Percentiles rank a stretch among this genome's conserved stretches.
These are phyloP conservation scores for Chlorospingus flavigularis DNA, from an alignment of 2,797 vertebrate genomes.

Conservation along the genomic window DNA sequence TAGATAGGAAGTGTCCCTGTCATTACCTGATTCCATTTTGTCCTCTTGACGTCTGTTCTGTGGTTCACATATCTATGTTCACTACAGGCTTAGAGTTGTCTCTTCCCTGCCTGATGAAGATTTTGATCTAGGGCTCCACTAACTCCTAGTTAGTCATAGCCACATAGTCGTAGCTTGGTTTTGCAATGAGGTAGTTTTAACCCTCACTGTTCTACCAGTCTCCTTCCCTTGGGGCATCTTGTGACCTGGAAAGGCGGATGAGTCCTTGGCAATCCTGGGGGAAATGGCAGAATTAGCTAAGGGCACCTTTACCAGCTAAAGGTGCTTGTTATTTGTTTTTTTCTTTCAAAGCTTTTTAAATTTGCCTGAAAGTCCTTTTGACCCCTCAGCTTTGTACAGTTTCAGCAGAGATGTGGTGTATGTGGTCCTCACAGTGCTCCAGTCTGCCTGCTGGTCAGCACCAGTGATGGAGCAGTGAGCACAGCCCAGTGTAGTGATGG, in stretches of 20 bases:
- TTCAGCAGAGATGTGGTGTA: neutral
- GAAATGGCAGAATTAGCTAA: neutral
- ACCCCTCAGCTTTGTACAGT: neutral
- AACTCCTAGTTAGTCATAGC: neutral
- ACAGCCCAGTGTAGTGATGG: neutral
- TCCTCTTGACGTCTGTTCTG: neutral
- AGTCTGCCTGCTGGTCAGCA: neutral
- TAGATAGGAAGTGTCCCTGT: neutral
- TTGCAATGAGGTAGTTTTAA: neutral
- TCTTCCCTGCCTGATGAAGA: neutral
- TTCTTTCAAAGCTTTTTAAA: neutral
- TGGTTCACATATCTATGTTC: neutral
- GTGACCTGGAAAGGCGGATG: neutral
- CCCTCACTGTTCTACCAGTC: neutral
- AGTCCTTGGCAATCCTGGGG: neutral
- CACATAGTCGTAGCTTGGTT: neutral
- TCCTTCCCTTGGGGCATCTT: neutral
- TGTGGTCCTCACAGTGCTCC: neutral
- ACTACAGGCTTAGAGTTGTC: neutral
- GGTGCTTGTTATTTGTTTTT: neutral
- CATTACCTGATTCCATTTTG: neutral
- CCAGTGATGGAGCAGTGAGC: neutral
- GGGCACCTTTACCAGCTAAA: neutral
- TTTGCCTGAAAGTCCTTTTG: neutral
- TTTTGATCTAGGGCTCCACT: neutral